Evolutionary conservation across 2,113 vertebrate species (phyloP).

Genomic region (Syngnathoides biaculeatus): DNA sequence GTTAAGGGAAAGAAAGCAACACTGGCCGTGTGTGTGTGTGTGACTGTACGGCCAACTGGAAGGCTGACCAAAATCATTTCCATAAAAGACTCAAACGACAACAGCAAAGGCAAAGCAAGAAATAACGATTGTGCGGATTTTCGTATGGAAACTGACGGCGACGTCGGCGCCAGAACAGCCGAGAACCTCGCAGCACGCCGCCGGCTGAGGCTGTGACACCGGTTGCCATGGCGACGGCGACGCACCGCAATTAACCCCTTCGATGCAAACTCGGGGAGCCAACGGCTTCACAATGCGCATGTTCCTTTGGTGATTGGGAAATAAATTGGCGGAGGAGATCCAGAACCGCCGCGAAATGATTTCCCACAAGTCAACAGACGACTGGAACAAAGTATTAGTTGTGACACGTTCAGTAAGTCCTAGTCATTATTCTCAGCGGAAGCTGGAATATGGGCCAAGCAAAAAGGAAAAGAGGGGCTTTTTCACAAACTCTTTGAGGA

Average conservation of each 20-base stretch:
- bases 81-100: not conserved
- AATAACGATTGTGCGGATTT: not conserved
- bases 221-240: not conserved
- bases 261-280: not conserved
- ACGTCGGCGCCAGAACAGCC: not conserved
- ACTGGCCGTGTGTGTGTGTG: too few species aligned
- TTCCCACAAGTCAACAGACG: conserved; percentile 56
- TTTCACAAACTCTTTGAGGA: conserved; percentile 53
- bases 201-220: not conserved
- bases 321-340: conserved; percentile 31
- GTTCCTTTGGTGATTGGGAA: conserved; percentile 7
- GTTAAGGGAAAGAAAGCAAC: too few species aligned
- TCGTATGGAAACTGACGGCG: too few species aligned
- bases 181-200: not conserved
- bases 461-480: conserved; percentile 32
- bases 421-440: conserved; percentile 57
- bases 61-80: not conserved
- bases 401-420: conserved; percentile 48
- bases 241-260: not conserved
- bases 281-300: not conserved
- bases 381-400: conserved; percentile 16
- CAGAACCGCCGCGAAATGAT: conserved; percentile 48
- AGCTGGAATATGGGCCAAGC: conserved; percentile 53
- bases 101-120: not conserved
- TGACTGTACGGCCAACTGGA: not conserved